phyloP scores from a whole-genome alignment of 2,888 invertebrate species.

The Leptodirus hochenwartii region DNA sequence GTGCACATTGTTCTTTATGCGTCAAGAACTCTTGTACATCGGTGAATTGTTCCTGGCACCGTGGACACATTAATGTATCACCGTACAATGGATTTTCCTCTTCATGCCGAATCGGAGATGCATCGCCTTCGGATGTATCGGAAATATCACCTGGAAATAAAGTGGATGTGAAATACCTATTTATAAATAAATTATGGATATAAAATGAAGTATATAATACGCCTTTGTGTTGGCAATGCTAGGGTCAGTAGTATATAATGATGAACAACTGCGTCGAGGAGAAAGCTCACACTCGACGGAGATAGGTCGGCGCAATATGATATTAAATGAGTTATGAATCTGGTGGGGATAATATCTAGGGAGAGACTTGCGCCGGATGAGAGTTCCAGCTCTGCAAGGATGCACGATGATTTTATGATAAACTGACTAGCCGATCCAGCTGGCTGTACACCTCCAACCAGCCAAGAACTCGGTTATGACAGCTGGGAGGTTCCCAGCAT shows the following conservation, averaged over 20 bases:
- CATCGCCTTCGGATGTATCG: constrained; percentile 46
- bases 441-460: constrained; percentile 30
- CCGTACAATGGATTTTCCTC: constrained; percentile 20
- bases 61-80: constrained; percentile 38
- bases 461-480: constrained; percentile 49
- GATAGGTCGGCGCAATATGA: constrained; percentile 30
- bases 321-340: constrained; percentile 29
- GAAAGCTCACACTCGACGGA: constrained; percentile 8
- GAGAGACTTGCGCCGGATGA: constrained; percentile 24
- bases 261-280: constrained; percentile 20
- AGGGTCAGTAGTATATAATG: constrained; percentile 22
- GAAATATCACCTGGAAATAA: constrained; percentile 52
- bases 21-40: constrained; percentile 41
- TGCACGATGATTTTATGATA: not conserved
- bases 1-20: constrained; percentile 42
- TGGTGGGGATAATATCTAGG: constrained; percentile 19
- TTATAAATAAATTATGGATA: too few relatives aligned
- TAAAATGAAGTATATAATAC: constrained; percentile 10
- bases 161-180: too few relatives aligned
- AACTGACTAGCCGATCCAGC: constrained; percentile 9
- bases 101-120: constrained; percentile 12
- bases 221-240: constrained; percentile 19
- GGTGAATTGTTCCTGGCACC: constrained; percentile 47
- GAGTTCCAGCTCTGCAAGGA: constrained; percentile 24
- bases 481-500: constrained; percentile 44